Conservation (phyloP, 1,140 invertebrate genomes). For the Solenopsis fugax region DNA sequence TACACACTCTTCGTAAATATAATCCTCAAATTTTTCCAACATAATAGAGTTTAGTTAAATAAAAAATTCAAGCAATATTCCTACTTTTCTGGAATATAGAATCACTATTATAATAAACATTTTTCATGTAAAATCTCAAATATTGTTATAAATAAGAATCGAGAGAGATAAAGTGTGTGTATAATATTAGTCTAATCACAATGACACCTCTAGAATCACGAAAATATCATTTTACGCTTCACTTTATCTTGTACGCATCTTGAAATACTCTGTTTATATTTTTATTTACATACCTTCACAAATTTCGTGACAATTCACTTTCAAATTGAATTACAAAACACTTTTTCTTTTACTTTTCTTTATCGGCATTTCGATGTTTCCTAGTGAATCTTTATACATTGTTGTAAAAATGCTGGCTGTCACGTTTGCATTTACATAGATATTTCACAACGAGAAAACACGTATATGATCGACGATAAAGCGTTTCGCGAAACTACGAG, state of each 20-base stretch:
- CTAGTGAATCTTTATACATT: not conserved
- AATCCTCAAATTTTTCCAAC: not conserved
- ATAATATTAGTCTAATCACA: not conserved
- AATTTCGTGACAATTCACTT: not conserved
- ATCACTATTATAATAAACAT: not conserved
- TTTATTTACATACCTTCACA: not conserved
- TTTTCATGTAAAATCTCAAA: not conserved
- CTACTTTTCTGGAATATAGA: not conserved
- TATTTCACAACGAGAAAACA: constrained; percentile 14
- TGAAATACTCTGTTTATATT: constrained; percentile 21
- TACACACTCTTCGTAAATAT: not conserved
- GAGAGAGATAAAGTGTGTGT: not conserved
- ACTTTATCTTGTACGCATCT: not conserved
- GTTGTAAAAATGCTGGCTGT: not conserved
- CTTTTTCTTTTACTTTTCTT: not conserved
- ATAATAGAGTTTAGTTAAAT: not conserved
- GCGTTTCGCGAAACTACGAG: constrained; percentile 68
- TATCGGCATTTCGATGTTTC: not conserved
- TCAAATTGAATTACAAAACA: not conserved
- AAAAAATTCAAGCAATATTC: not conserved
- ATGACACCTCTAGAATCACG: not conserved
- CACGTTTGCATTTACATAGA: not conserved
- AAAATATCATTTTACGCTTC: not conserved
- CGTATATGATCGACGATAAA: constrained; percentile 47
- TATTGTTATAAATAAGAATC: not conserved